These are phyloP conservation scores for Gonatopus flavifemur DNA, from an alignment of 1,140 invertebrate species.

Conservation along the genomic window DNA sequence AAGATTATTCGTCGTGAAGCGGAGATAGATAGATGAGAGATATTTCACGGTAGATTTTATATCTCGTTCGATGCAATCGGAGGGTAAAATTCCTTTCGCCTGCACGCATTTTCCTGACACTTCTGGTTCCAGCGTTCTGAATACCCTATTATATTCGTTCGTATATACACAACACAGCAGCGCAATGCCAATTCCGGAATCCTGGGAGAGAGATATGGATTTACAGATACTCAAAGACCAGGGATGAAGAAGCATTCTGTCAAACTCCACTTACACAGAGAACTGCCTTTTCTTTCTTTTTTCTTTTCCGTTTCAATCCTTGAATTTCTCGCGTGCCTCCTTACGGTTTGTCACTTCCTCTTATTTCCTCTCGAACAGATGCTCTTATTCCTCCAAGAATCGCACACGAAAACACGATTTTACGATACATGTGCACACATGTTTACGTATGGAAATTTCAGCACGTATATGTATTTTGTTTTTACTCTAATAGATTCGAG, in stretches of 20 bases:
- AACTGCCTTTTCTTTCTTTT: constrained; percentile 10
- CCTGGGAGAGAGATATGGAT: constrained; percentile 16
- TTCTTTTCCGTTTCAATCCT: constrained; percentile 1
- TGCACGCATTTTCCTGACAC: constrained; percentile 6
- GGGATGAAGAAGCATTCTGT: constrained; percentile 11
- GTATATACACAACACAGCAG: constrained; percentile 17
- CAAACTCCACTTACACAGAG: constrained; percentile 3
- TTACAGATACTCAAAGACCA: constrained; percentile 6
- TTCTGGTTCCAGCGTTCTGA: background rate
- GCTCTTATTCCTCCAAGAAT: too few relatives aligned
- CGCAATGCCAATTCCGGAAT: constrained; percentile 18
- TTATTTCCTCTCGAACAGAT: constrained; percentile 32
- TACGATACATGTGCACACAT: too few relatives aligned
- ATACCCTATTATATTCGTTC: constrained; percentile 19
- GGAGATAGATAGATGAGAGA: too few relatives aligned
- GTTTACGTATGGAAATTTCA: too few relatives aligned
- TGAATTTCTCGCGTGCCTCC: constrained; percentile 18
- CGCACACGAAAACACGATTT: too few relatives aligned
- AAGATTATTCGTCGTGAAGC: too few relatives aligned
- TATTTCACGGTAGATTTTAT: too few relatives aligned
- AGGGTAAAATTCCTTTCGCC: constrained; percentile 16
- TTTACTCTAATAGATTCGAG: too few relatives aligned
- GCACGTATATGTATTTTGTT: too few relatives aligned
- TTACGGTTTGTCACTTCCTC: constrained; percentile 20
- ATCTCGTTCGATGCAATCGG: constrained; percentile 24